Conservation (phyloP, 2,797 vertebrate genomes). For the Poecile montanus region DNA sequence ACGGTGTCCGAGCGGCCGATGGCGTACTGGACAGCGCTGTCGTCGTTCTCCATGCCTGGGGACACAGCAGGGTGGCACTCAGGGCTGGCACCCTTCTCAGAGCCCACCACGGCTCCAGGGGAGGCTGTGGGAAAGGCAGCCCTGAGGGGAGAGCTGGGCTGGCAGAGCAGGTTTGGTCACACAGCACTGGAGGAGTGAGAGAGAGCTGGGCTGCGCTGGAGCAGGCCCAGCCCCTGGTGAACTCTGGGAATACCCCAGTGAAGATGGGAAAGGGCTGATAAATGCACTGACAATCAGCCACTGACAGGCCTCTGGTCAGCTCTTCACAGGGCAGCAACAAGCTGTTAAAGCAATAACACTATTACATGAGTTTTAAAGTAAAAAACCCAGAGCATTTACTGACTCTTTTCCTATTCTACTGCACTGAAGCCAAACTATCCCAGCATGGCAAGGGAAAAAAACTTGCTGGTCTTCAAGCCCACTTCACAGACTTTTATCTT, state of each 20-base stretch:
- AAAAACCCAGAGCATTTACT: neutral
- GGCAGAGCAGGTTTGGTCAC: neutral
- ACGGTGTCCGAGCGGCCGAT: conserved; percentile 96
- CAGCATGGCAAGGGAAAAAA: neutral
- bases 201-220: neutral
- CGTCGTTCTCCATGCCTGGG: conserved; percentile 96
- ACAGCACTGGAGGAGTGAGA: rapidly evolving
- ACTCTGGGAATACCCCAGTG: neutral
- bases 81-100: neutral
- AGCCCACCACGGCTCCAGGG: neutral
- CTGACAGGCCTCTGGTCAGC: neutral
- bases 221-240: neutral
- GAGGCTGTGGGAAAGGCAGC: neutral
- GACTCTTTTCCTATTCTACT: neutral
- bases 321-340: neutral
- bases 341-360: too few relatives aligned
- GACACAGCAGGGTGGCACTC: neutral
- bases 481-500: neutral
- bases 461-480: neutral
- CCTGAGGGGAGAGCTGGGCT: neutral
- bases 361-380: neutral
- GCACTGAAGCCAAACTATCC: neutral
- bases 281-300: neutral
- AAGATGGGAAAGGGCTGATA: neutral
- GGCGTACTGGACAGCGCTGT: conserved; percentile 93